Conservation (phyloP, 2,113 vertebrate species). For the Pseudorhombus dupliciocellatus region DNA sequence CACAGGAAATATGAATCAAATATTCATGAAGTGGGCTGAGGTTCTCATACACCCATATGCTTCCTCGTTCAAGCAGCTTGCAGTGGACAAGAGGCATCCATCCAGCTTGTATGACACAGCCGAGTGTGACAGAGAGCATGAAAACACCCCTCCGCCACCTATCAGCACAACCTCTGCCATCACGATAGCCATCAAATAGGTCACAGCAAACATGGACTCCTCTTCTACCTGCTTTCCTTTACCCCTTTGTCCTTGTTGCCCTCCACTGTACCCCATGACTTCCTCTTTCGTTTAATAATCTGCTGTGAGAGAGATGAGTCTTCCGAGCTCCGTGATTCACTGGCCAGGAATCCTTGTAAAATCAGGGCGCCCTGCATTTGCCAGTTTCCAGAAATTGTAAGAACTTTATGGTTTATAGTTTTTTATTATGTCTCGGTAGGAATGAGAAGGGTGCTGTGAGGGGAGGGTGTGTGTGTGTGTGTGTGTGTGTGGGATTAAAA, state of each 20-base stretch:
- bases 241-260: constrained; percentile 50
- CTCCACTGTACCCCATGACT: constrained; percentile 50
- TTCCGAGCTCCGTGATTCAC: constrained; percentile 74
- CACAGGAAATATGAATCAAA: constrained; percentile 83
- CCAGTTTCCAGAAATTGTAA: constrained; percentile 81
- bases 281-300: constrained; percentile 74
- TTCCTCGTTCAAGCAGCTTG: constrained; percentile 80
- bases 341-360: constrained; percentile 82
- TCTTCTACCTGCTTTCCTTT: constrained; percentile 15
- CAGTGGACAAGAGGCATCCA: constrained; percentile 73
- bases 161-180: constrained; percentile 44
- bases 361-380: constrained; percentile 65
- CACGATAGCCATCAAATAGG: constrained; percentile 53
- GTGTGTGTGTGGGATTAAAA: constrained; percentile 65
- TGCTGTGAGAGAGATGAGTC: constrained; percentile 73
- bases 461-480: constrained; percentile 22
- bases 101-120: constrained; percentile 68
- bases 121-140: constrained; percentile 64
- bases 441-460: constrained; percentile 64
- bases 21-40: constrained; percentile 83
- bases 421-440: constrained; percentile 77
- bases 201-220: constrained; percentile 31
- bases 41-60: constrained; percentile 81
- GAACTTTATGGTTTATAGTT: constrained; percentile 81
- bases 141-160: constrained; percentile 59